Evolutionary conservation across 1,140 invertebrate genomes (phyloP).

Genomic region (Nebria ingens): DNA sequence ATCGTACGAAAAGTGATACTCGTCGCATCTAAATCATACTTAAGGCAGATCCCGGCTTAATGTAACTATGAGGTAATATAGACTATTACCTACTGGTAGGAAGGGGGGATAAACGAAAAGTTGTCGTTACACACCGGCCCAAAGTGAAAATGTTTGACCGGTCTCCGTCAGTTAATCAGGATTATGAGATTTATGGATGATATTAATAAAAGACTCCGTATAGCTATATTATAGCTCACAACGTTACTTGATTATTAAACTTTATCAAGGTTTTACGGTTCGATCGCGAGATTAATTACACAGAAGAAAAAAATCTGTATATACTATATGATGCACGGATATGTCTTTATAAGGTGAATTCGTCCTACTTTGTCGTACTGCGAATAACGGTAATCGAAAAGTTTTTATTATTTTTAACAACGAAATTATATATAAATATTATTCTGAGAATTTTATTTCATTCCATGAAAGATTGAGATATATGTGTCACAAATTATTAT

Average conservation of each 20-base stretch:
- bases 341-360: too few species aligned
- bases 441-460: too few species aligned
- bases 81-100: too few species aligned
- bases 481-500: too few species aligned
- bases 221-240: too few species aligned
- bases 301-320: neutral
- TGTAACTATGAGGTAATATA: neutral
- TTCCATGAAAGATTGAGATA: too few species aligned
- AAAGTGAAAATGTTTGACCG: slow-evolving; percentile 8
- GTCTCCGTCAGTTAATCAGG: neutral
- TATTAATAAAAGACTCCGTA: slow-evolving; percentile 3
- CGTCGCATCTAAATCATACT: neutral
- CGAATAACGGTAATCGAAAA: too few species aligned
- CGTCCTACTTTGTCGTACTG: too few species aligned
- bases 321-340: too few species aligned
- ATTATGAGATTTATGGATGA: slow-evolving; percentile 4
- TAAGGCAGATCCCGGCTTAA: neutral
- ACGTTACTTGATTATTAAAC: neutral
- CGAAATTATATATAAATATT: too few species aligned
- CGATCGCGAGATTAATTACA: slow-evolving; percentile 4
- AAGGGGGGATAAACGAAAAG: neutral
- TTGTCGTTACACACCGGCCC: neutral
- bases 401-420: too few species aligned
- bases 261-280: neutral
- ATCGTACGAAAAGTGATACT: neutral